phyloP scores from a whole-genome alignment of 2,888 invertebrate genomes.

The Nezara viridula region DNA sequence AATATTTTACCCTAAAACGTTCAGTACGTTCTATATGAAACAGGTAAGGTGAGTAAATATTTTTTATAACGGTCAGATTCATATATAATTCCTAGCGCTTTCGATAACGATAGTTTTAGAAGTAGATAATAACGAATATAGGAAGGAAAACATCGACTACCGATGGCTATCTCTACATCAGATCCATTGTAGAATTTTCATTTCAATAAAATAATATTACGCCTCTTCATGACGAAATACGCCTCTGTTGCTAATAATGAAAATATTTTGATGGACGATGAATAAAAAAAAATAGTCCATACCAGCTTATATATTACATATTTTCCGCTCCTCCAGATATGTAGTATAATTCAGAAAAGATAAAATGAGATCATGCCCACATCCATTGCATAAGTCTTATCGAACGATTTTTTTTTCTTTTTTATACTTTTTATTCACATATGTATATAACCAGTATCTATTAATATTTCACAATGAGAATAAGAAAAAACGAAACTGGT shows the following conservation, averaged over 20 bases:
- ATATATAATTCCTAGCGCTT: too few species aligned
- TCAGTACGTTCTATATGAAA: too few species aligned
- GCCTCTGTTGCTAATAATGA: too few species aligned
- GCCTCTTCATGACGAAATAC: too few species aligned
- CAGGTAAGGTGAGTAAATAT: too few species aligned
- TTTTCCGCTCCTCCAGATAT: neutral
- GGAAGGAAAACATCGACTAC: too few species aligned
- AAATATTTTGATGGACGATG: too few species aligned
- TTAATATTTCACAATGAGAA: slow-evolving; percentile 33
- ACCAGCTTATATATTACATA: neutral
- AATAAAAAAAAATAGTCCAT: neutral
- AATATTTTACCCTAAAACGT: too few species aligned
- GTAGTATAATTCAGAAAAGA: neutral
- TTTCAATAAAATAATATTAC: neutral
- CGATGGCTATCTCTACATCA: too few species aligned
- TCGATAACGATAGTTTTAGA: too few species aligned
- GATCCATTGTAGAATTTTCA: neutral
- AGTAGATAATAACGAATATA: too few species aligned
- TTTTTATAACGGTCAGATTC: too few species aligned
- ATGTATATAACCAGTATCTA: neutral
- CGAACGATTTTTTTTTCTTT: neutral
- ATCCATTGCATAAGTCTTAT: slow-evolving; percentile 24
- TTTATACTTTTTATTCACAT: neutral
- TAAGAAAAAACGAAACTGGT: neutral
- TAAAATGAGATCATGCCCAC: slow-evolving; percentile 7